Evolutionary conservation across 2,797 vertebrate genomes (phyloP).

Genomic region (Liasis olivaceus): DNA sequence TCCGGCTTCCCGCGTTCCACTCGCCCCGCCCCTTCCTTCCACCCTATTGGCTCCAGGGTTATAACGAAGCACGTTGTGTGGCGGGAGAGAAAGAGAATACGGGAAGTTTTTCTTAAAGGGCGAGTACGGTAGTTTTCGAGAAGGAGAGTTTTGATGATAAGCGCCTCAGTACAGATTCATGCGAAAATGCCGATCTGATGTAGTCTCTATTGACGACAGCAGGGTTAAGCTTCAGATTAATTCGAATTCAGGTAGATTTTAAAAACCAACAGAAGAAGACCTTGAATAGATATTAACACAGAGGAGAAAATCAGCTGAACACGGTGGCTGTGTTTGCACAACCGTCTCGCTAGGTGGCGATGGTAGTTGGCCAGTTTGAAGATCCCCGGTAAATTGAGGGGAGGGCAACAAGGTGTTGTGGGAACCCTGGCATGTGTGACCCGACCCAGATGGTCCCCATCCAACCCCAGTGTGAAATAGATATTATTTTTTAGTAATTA

Average conservation of each 20-base stretch:
- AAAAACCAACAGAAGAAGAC: background rate
- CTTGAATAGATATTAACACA: background rate
- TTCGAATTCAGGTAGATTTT: background rate
- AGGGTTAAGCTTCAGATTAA: background rate
- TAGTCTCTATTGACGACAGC: background rate
- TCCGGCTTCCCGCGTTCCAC: constrained; percentile 65
- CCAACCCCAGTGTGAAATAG: background rate
- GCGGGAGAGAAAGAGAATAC: background rate
- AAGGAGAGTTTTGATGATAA: background rate
- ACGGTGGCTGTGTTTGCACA: background rate
- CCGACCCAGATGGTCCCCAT: background rate
- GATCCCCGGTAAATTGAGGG: background rate
- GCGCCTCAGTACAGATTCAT: background rate
- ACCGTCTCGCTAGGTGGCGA: background rate
- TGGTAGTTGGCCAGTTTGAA: background rate
- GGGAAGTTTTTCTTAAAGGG: constrained; percentile 32
- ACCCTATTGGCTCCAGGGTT: background rate
- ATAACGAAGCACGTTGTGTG: background rate
- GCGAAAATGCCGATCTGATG: background rate
- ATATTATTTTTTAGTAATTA: background rate
- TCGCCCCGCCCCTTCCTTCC: constrained; percentile 51
- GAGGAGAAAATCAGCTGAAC: background rate
- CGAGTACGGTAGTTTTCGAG: background rate
- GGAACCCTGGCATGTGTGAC: background rate
- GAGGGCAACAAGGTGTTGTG: too few species aligned